Evolutionary conservation across 2,888 invertebrate species (phyloP).

Genomic region (Strigamia crassipes): DNA sequence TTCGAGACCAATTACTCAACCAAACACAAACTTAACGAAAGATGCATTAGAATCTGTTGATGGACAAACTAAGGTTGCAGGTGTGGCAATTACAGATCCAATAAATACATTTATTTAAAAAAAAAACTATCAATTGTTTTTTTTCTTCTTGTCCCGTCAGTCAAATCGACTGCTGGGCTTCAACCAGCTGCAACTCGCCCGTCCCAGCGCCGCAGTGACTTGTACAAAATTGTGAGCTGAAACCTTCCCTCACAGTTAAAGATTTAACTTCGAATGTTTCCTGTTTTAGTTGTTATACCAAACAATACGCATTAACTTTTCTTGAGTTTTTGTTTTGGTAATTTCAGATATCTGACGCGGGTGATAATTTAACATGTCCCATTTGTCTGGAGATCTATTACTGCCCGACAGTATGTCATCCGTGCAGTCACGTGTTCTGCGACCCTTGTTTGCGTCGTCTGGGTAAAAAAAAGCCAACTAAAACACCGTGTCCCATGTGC

Average conservation of each 20-base stretch:
- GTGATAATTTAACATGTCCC: conserved; percentile 17
- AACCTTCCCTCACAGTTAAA: neutral
- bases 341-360: neutral
- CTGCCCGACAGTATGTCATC: conserved; percentile 14
- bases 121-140: neutral
- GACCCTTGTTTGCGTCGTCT: conserved; percentile 9
- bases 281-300: neutral
- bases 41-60: neutral
- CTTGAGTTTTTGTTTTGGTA: neutral
- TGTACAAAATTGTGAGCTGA: neutral
- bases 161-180: neutral
- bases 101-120: neutral
- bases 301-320: neutral
- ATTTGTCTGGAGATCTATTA: conserved; percentile 19
- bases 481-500: conserved; percentile 25
- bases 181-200: neutral
- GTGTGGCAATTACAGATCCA: neutral
- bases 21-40: neutral
- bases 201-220: neutral
- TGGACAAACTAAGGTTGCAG: neutral
- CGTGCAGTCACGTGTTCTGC: conserved; percentile 8
- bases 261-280: no score
- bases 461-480: conserved; percentile 31
- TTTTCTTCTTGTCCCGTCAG: neutral
- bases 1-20: neutral